phyloP scores from a whole-genome alignment of 1,140 invertebrate species.

The Delia radicum region DNA sequence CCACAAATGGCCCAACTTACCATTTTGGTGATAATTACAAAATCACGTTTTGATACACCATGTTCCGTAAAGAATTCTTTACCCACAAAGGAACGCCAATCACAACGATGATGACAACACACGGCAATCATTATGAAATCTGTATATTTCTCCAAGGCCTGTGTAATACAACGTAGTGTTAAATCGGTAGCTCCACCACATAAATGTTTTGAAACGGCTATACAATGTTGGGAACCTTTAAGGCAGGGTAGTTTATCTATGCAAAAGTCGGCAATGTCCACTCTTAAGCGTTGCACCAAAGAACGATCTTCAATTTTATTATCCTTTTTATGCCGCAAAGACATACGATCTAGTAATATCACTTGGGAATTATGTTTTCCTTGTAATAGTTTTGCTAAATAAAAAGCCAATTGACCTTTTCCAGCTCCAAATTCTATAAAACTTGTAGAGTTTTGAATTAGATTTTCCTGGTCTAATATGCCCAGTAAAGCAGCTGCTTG shows the following conservation, averaged over 20 bases:
- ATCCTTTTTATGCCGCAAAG: constrained; percentile 78
- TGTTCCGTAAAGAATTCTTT: constrained; percentile 61
- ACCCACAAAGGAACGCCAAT: constrained; percentile 70
- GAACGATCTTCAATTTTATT: constrained; percentile 64
- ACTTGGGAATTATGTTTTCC: constrained; percentile 59
- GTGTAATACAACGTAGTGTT: constrained; percentile 64
- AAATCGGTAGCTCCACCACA: constrained; percentile 82
- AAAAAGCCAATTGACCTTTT: constrained; percentile 77
- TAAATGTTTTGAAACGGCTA: constrained; percentile 82
- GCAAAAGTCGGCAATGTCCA: constrained; percentile 72
- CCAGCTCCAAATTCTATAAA: constrained; percentile 86
- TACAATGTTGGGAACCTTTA: constrained; percentile 57
- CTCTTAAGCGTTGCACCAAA: constrained; percentile 64
- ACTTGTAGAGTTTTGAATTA: constrained; percentile 64
- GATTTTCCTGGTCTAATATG: constrained; percentile 61
- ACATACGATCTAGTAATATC: constrained; percentile 74
- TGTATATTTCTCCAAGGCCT: constrained; percentile 36
- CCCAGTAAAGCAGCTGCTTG: constrained; percentile 71
- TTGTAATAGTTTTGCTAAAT: constrained; percentile 65
- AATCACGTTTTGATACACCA: constrained; percentile 66
- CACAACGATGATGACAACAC: constrained; percentile 85
- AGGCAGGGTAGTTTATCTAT: constrained; percentile 63
- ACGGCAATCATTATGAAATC: constrained; percentile 74
- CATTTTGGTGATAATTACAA: constrained; percentile 74
- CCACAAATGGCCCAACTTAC: constrained; percentile 85